Conservation (phyloP, 2,888 invertebrate genomes). For the Phortica okadai region DNA sequence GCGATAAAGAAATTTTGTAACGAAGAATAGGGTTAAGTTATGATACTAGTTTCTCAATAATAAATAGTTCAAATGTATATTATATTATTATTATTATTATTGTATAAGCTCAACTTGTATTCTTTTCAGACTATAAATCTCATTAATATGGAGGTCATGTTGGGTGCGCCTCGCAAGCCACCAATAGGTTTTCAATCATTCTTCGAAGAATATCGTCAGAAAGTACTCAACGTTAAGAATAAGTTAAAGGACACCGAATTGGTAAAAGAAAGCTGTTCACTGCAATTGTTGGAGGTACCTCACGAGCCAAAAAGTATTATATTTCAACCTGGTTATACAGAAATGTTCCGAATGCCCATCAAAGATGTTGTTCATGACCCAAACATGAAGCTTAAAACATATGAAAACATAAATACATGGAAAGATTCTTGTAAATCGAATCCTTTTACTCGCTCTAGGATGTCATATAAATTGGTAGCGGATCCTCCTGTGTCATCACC, state of each 20-base stretch:
- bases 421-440: constrained; percentile 51
- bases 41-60: not conserved
- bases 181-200: constrained; percentile 60
- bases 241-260: constrained; percentile 32
- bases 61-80: not conserved
- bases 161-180: constrained; percentile 50
- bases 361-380: not conserved
- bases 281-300: constrained; percentile 27
- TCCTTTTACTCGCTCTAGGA: constrained; percentile 62
- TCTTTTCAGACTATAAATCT: not conserved
- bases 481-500: not conserved
- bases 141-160: constrained; percentile 66
- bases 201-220: constrained; percentile 54
- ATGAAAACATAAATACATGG: constrained; percentile 40
- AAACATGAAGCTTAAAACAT: not conserved
- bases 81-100: too few species aligned
- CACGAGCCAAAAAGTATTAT: not conserved
- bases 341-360: not conserved
- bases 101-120: constrained; percentile 32
- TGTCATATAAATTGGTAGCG: constrained; percentile 44
- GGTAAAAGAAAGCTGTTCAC: constrained; percentile 45
- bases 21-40: constrained; percentile 42
- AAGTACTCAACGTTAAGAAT: constrained; percentile 39
- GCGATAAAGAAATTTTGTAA: constrained; percentile 68
- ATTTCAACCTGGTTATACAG: constrained; percentile 43